These are phyloP conservation scores for Odontomachus brunneus DNA, from an alignment of 1,140 invertebrate genomes.

Conservation along the genomic window DNA sequence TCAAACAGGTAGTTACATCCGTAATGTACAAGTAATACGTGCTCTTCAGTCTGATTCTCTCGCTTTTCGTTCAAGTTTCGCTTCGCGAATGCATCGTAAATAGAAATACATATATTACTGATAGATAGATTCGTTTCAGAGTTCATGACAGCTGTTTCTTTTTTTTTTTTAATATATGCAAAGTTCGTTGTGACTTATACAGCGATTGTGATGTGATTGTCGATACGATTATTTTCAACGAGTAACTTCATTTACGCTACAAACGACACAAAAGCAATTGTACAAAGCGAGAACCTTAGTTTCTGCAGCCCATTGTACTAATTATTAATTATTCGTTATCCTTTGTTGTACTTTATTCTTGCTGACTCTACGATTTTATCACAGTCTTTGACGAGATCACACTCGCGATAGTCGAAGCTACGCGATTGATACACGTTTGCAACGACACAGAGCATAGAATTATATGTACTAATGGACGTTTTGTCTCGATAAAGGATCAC, in stretches of 20 bases:
- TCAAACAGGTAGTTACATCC: constrained; percentile 54
- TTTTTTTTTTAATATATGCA: constrained; percentile 9
- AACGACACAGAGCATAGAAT: constrained; percentile 35
- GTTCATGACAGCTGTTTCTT: no score
- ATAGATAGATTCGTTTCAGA: no score
- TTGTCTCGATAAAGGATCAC: constrained; percentile 36
- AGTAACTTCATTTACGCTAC: constrained; percentile 34
- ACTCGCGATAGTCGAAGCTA: constrained; percentile 57
- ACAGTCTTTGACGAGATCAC: constrained; percentile 71
- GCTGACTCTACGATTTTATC: constrained; percentile 72
- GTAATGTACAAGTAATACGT: constrained; percentile 10
- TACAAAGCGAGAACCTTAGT: constrained; percentile 41
- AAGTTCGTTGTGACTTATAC: constrained; percentile 6
- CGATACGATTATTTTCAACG: constrained; percentile 26
- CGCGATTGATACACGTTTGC: constrained; percentile 33
- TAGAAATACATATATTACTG: neutral
- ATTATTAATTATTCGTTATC: constrained; percentile 56
- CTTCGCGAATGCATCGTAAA: neutral
- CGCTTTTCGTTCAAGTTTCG: neutral
- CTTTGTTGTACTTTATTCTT: constrained; percentile 71
- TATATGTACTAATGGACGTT: constrained; percentile 38
- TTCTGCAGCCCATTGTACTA: constrained; percentile 26
- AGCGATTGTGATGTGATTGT: constrained; percentile 38
- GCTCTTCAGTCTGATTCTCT: constrained; percentile 38
- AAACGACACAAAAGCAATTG: constrained; percentile 40